These are phyloP conservation scores for Leptopilina syphax DNA, from an alignment of 2,888 invertebrate genomes.

Conservation along the genomic window DNA sequence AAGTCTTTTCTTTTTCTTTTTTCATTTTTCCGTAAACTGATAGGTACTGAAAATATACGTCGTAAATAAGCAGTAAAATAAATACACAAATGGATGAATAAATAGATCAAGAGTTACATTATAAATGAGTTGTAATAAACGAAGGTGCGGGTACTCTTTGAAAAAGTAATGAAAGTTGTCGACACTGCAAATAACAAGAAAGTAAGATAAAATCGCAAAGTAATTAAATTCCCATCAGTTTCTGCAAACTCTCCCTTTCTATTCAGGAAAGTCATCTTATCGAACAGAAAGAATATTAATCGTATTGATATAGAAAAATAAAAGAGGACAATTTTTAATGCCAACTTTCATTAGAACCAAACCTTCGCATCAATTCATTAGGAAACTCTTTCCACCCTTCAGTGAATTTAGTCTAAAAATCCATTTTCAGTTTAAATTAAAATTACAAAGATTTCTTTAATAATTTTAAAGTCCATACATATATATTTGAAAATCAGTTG, in stretches of 20 bases:
- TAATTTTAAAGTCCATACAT: too few relatives aligned
- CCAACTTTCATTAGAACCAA: constrained; percentile 27
- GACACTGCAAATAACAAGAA: constrained; percentile 60
- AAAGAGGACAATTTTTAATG: neutral
- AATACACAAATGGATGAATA: constrained; percentile 36
- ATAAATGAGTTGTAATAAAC: constrained; percentile 35
- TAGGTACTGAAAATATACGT: neutral
- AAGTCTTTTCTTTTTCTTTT: constrained; percentile 5
- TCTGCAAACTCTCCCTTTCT: constrained; percentile 26
- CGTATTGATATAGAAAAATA: constrained; percentile 7
- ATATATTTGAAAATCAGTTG: too few relatives aligned
- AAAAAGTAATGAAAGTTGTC: constrained; percentile 58
- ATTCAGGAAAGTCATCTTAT: constrained; percentile 24
- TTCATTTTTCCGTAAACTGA: neutral
- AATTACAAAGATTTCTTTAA: too few relatives aligned
- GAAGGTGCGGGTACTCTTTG: constrained; percentile 24
- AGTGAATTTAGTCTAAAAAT: too few relatives aligned
- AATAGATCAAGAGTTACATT: constrained; percentile 19
- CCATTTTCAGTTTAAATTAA: too few relatives aligned
- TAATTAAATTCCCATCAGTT: constrained; percentile 69
- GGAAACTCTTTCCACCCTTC: neutral
- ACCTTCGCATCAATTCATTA: neutral
- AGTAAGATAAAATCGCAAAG: constrained; percentile 63
- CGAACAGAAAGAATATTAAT: constrained; percentile 20
- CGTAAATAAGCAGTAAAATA: constrained; percentile 6